These are phyloP conservation scores for Agriopis marginaria DNA, from an alignment of 2,888 invertebrate species.

Conservation along the genomic window DNA sequence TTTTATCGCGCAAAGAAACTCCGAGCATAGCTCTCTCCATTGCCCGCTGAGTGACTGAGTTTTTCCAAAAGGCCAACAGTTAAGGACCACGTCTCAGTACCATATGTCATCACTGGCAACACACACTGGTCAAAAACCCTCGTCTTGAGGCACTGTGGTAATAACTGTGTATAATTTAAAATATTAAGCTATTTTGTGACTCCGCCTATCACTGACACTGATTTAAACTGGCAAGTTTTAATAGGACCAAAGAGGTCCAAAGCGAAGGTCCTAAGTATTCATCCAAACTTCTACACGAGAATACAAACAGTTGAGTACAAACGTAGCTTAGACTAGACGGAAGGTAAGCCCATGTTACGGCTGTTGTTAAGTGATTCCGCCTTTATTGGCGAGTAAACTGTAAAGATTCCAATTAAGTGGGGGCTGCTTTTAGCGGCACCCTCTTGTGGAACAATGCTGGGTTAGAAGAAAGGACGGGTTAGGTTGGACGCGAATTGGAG, in stretches of 20 bases:
- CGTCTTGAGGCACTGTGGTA: too few species aligned
- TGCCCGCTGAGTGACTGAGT: too few species aligned
- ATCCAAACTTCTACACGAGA: conserved; percentile 2
- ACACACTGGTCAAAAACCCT: too few species aligned
- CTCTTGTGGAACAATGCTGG: conserved; percentile 71
- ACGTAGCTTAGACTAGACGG: conserved; percentile 17
- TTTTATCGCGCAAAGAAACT: too few species aligned
- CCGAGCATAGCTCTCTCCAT: too few species aligned
- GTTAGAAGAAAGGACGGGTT: conserved; percentile 28
- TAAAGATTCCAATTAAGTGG: conserved; percentile 84
- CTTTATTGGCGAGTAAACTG: conserved; percentile 81
- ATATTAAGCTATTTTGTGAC: too few species aligned
- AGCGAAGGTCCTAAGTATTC: conserved; percentile 7
- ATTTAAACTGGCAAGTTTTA: conserved; percentile 3
- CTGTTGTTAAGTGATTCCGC: conserved; percentile 59
- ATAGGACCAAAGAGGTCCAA: conserved; percentile 9
- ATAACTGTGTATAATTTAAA: too few species aligned
- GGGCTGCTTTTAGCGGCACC: conserved; percentile 63
- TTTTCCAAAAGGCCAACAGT: too few species aligned
- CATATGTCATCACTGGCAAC: too few species aligned
- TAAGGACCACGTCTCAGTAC: too few species aligned
- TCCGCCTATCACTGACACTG: neutral
- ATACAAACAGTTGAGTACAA: conserved; percentile 12
- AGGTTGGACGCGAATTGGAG: conserved; percentile 42
- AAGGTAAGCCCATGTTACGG: conserved; percentile 49